Base-by-base conservation (phyloP, 1,140 invertebrate genomes). In the Pseudomyrmex concolor region DNA sequence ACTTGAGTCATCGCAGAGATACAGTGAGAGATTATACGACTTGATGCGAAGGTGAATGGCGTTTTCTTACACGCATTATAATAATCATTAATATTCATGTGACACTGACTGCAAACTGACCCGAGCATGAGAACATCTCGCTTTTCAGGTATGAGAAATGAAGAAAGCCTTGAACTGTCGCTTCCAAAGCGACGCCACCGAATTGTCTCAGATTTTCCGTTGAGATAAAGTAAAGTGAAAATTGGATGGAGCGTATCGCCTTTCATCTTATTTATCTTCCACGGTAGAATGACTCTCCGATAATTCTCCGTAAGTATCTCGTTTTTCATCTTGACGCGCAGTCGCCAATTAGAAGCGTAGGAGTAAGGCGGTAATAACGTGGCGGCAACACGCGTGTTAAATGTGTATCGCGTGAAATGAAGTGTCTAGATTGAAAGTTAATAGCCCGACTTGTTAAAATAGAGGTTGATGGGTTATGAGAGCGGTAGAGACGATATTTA, bases 371-470 rank as follows among this genome's bases (percentile, higher is more conserved):
- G 67, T 77, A 67, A 68, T 43, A 19, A 5, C 13, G 15, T 59
- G 34, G 57, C 19, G 57, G 54, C 43, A 17, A 15, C 19, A 62
- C 34, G 8, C 19, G 3, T 55, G 51, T 67, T 78, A 68, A 57
- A 78, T 78, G 64, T 78, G 12, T 55, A 77, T 15, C 74, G 5
- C 74, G 74, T 78, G 74, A 78, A 78, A 78, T 78, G 51, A 43
- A 78, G 64, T 78, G 64, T 68, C 15, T 63, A 68, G 64, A 78
- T 78, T 68, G 74, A 78, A 78, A 78, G 74, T 78, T 78, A 68
- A 68, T 78, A 57, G 10, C 74, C 22, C 63, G 5, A n/a, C 19
- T 34, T 34, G 66, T 13, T 55, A 13, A 50, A 78, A 78, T 78
- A 68, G 74, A 78, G 74, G 74, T 78, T 78, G 74, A 78, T 68